Conservation (phyloP, 2,888 invertebrate species). For the Megastigmus dorsalis region DNA sequence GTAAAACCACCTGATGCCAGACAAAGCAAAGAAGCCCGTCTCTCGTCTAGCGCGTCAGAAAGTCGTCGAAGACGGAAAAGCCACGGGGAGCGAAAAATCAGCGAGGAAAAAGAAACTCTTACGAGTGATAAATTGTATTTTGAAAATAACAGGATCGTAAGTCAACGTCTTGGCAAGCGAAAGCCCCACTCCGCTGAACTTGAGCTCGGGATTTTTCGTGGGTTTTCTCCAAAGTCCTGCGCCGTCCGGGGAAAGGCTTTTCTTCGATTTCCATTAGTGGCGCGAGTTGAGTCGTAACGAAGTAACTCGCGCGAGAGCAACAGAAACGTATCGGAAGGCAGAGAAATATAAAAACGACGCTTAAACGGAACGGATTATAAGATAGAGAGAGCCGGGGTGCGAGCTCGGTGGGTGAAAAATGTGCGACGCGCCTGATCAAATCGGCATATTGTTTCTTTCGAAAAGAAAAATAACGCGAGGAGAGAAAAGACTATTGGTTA, state of each 20-base stretch:
- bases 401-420: no score
- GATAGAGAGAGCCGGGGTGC: conserved; percentile 4
- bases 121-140: conserved; percentile 23
- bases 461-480: background rate
- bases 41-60: background rate
- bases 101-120: background rate
- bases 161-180: conserved; percentile 32
- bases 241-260: conserved; percentile 31
- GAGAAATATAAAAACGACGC: conserved; percentile 22
- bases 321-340: conserved; percentile 28
- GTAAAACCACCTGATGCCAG: background rate
- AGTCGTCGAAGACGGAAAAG: background rate
- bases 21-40: background rate
- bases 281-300: conserved; percentile 17
- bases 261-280: conserved; percentile 56
- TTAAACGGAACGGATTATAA: no score
- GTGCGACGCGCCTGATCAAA: no score
- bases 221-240: background rate
- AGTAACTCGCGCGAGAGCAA: conserved; percentile 11
- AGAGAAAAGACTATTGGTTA: no score
- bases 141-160: conserved; percentile 23
- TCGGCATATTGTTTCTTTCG: no score
- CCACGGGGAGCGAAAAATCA: background rate
- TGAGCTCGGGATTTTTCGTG: no score
- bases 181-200: background rate